Percentiles rank a stretch among this genome's conserved stretches.
These are phyloP conservation scores for Drosophila dives DNA, from an alignment of 2,888 invertebrate species.

Conservation along the genomic window DNA sequence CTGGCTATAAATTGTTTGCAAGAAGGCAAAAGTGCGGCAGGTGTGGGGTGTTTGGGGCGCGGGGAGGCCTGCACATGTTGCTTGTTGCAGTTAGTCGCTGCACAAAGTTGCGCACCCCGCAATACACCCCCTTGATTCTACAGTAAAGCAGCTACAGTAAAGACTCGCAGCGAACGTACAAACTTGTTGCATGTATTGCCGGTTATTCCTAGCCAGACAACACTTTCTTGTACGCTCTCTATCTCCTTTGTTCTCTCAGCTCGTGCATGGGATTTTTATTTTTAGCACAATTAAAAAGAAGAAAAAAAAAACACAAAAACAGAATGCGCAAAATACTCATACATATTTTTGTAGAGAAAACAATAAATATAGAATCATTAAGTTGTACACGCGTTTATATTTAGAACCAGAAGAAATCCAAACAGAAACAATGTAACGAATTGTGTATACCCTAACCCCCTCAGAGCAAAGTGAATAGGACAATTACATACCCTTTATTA, in stretches of 20 bases:
- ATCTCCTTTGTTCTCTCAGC: slow-evolving; percentile 25
- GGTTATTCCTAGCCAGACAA: neutral
- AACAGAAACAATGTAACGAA: slow-evolving; percentile 22
- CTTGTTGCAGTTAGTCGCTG: slow-evolving; percentile 20
- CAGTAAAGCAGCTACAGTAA: slow-evolving; percentile 32
- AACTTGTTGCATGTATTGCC: slow-evolving; percentile 5
- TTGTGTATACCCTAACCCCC: slow-evolving; percentile 15
- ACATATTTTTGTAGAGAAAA: slow-evolving; percentile 82
- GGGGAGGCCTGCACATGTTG: slow-evolving; percentile 55
- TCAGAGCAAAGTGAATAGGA: neutral
- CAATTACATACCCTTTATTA: neutral
- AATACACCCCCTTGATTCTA: neutral
- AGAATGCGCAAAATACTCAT: slow-evolving; percentile 82
- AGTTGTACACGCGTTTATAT: slow-evolving; percentile 81
- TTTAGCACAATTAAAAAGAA: slow-evolving; percentile 64
- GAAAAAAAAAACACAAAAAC: slow-evolving; percentile 34
- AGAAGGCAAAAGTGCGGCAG: slow-evolving; percentile 24
- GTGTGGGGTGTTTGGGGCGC: slow-evolving; percentile 25
- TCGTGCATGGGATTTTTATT: slow-evolving; percentile 54
- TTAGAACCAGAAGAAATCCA: slow-evolving; percentile 66
- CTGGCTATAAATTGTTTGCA: slow-evolving; percentile 59
- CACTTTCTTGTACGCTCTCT: slow-evolving; percentile 14
- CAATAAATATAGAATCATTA: slow-evolving; percentile 83
- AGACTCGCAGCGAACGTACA: slow-evolving; percentile 16
- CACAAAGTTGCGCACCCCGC: slow-evolving; percentile 32